phyloP scores from a whole-genome alignment of 1,140 invertebrate species.

The Luehdorfia chinensis region DNA sequence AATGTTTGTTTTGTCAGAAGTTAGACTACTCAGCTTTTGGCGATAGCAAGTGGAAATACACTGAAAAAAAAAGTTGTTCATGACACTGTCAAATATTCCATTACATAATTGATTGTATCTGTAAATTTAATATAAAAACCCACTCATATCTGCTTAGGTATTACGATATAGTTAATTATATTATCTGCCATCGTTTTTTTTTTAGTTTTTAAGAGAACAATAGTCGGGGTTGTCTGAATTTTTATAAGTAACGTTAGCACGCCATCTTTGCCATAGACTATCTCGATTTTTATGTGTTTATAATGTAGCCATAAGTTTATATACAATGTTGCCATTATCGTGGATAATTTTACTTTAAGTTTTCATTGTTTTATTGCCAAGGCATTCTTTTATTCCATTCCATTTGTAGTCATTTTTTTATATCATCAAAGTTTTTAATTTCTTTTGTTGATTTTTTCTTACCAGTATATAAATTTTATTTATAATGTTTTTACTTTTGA shows the following conservation, averaged over 20 bases:
- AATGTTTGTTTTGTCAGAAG: too few species aligned
- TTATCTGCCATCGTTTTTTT: conserved; percentile 1
- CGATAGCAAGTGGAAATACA: conserved; percentile 30
- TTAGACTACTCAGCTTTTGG: too few species aligned
- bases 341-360: conserved; percentile 21
- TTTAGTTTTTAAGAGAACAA: conserved; percentile 8
- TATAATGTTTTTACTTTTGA: conserved; percentile 7
- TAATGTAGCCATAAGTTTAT: conserved; percentile 22
- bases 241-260: conserved; percentile 24
- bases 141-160: conserved; percentile 69
- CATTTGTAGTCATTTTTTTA: conserved; percentile 20
- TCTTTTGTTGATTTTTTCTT: conserved; percentile 17
- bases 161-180: conserved; percentile 27
- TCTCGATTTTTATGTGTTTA: conserved; percentile 20
- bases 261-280: conserved; percentile 33
- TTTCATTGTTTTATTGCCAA: background rate
- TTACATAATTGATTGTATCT: conserved; percentile 48
- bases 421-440: background rate
- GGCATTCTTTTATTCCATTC: conserved; percentile 22
- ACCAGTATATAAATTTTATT: conserved; percentile 15
- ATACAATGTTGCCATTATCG: conserved; percentile 18
- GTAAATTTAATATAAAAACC: conserved; percentile 50
- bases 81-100: conserved; percentile 54
- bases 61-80: conserved; percentile 30
- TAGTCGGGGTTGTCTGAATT: conserved; percentile 10